Conservation (phyloP, 2,113 vertebrate species). For the Synodontis membranacea region DNA sequence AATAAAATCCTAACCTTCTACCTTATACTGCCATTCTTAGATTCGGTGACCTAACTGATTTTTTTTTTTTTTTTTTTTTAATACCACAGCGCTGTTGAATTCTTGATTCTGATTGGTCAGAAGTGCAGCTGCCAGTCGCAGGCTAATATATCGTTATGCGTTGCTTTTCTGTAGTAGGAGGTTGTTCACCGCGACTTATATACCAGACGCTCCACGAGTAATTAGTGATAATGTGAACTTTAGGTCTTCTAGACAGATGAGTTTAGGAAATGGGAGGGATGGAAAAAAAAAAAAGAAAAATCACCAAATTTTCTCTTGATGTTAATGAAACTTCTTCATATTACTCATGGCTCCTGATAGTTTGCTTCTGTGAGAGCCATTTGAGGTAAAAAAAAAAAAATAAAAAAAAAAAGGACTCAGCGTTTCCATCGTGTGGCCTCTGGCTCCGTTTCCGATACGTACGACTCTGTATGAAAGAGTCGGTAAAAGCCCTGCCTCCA, state of each 20-base stretch:
- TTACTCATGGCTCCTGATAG: neutral
- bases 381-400: neutral
- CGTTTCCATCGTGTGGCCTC: neutral
- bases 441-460: neutral
- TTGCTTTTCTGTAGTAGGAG: neutral
- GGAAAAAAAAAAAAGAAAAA: too few relatives aligned
- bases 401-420: neutral
- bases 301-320: neutral
- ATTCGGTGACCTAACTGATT: neutral
- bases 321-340: neutral
- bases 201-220: neutral
- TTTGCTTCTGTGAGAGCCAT: neutral
- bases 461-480: constrained; percentile 26
- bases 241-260: too few relatives aligned
- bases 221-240: neutral
- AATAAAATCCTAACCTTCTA: neutral
- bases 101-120: neutral
- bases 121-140: neutral
- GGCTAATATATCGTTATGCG: neutral
- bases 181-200: neutral
- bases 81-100: neutral
- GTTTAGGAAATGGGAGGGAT: neutral
- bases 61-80: neutral
- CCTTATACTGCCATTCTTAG: neutral
- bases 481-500: constrained; percentile 31